phyloP scores from a whole-genome alignment of 1,140 invertebrate genomes.

The Drosophila navojoa region DNA sequence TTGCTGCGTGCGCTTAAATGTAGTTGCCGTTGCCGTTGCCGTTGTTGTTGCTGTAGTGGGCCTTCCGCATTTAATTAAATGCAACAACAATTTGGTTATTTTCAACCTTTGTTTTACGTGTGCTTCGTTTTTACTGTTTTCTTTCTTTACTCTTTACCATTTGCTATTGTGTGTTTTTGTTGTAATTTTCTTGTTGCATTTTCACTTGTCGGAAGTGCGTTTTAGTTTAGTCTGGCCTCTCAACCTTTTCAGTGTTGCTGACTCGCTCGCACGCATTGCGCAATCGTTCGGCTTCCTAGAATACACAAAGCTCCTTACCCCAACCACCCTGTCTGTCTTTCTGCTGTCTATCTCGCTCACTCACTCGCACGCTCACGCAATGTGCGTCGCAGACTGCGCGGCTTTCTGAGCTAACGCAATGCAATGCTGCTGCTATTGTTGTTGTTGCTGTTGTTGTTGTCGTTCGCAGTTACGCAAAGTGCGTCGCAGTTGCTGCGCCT shows the following conservation, averaged over 20 bases:
- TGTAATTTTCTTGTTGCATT: slow-evolving; percentile 59
- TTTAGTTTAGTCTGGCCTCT: slow-evolving; percentile 30
- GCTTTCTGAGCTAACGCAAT: slow-evolving; percentile 59
- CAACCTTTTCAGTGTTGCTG: slow-evolving; percentile 17
- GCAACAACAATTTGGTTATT: slow-evolving; percentile 58
- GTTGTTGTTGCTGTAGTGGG: slow-evolving; percentile 40
- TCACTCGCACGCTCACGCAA: background rate
- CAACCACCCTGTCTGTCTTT: slow-evolving; percentile 4
- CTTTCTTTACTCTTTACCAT: slow-evolving; percentile 27
- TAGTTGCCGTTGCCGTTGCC: slow-evolving; percentile 44
- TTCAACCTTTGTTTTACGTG: slow-evolving; percentile 52
- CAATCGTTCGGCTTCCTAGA: slow-evolving; percentile 68
- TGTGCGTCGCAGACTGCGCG: slow-evolving; percentile 54
- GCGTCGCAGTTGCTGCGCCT: slow-evolving; percentile 47
- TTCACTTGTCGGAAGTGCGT: slow-evolving; percentile 75
- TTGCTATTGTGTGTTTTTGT: slow-evolving; percentile 18
- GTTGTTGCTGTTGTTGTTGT: slow-evolving; percentile 30
- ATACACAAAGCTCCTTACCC: slow-evolving; percentile 43
- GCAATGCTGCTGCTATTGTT: slow-evolving; percentile 20
- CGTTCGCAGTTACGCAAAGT: slow-evolving; percentile 76
- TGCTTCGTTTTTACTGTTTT: slow-evolving; percentile 36
- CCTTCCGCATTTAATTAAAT: slow-evolving; percentile 83
- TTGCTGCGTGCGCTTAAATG: slow-evolving; percentile 73
- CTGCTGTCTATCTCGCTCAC: slow-evolving; percentile 15
- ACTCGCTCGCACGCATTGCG: slow-evolving; percentile 45